Conservation (phyloP, 2,113 vertebrate genomes). For the Otolemur garnettii region DNA sequence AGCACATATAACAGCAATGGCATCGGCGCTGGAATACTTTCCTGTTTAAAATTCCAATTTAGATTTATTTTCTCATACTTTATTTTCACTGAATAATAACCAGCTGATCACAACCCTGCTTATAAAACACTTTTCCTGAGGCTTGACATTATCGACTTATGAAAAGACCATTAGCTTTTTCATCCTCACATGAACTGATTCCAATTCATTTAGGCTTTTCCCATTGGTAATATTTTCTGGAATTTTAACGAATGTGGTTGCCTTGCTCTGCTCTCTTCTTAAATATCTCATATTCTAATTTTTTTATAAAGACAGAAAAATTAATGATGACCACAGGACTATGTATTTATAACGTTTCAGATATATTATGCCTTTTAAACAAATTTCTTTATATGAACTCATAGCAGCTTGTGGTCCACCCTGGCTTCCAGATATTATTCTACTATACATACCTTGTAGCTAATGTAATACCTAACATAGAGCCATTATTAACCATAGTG, state of each 20-base stretch:
- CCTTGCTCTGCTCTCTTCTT: slow-evolving; percentile 40
- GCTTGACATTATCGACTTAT: slow-evolving; percentile 73
- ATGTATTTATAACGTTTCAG: not conserved
- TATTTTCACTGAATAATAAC: slow-evolving; percentile 61
- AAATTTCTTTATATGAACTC: not conserved
- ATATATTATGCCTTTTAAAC: not conserved
- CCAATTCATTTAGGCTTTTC: slow-evolving; percentile 66
- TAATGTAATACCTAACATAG: not conserved
- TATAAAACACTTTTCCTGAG: slow-evolving; percentile 57
- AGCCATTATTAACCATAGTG: not conserved
- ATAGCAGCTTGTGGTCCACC: not conserved
- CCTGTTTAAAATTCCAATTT: slow-evolving; percentile 46
- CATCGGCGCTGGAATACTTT: not conserved
- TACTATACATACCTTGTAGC: not conserved
- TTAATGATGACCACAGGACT: not conserved
- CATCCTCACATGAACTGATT: slow-evolving; percentile 63
- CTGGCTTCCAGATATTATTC: not conserved
- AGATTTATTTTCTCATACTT: slow-evolving; percentile 59
- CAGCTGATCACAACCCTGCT: slow-evolving; percentile 24
- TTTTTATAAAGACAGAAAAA: not conserved
- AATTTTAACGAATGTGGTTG: slow-evolving; percentile 60
- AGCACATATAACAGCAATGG: not conserved
- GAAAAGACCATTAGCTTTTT: slow-evolving; percentile 70
- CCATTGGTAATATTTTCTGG: slow-evolving; percentile 58
- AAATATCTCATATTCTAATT: slow-evolving; percentile 41